These are phyloP conservation scores for Pachyramphus minor DNA, from an alignment of 2,113 vertebrate genomes.

Conservation along the genomic window DNA sequence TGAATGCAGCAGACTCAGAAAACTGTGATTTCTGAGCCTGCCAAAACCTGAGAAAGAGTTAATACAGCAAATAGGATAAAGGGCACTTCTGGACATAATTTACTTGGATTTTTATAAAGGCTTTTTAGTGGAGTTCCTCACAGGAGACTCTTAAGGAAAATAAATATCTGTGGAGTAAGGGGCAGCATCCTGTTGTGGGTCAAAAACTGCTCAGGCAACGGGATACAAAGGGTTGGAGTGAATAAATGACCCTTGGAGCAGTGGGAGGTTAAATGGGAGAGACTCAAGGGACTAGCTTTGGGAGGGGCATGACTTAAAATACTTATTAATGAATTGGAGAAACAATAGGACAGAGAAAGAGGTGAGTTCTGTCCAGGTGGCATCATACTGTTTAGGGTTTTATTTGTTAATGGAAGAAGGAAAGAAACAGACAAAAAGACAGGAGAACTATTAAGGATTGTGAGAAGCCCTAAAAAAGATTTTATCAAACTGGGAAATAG, in stretches of 20 bases:
- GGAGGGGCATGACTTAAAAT: neutral
- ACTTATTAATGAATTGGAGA: constrained; percentile 9
- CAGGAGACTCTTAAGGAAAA: constrained; percentile 60
- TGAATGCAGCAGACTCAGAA: neutral
- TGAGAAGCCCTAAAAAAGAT: neutral
- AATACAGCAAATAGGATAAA: constrained; percentile 24
- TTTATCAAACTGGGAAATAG: neutral
- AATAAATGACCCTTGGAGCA: constrained; percentile 1
- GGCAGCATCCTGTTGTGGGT: constrained; percentile 60
- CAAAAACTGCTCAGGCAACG: neutral
- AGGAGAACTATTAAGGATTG: neutral
- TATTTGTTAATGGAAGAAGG: neutral
- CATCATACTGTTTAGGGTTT: neutral
- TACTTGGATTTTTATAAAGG: constrained; percentile 42
- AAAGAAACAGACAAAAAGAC: neutral
- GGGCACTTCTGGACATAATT: constrained; percentile 45
- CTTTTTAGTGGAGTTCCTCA: constrained; percentile 30
- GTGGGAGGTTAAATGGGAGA: constrained; percentile 23
- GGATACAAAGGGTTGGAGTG: constrained; percentile 27
- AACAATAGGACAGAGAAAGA: neutral
- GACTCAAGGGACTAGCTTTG: neutral
- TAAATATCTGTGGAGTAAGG: constrained; percentile 29
- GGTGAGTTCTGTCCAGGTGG: constrained; percentile 23
- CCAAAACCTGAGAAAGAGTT: constrained; percentile 39
- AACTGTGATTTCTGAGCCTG: neutral